Percentiles rank a stretch among this genome's conserved stretches.
phyloP scores from a whole-genome alignment of 2,113 vertebrate genomes.

The Oplegnathus fasciatus region DNA sequence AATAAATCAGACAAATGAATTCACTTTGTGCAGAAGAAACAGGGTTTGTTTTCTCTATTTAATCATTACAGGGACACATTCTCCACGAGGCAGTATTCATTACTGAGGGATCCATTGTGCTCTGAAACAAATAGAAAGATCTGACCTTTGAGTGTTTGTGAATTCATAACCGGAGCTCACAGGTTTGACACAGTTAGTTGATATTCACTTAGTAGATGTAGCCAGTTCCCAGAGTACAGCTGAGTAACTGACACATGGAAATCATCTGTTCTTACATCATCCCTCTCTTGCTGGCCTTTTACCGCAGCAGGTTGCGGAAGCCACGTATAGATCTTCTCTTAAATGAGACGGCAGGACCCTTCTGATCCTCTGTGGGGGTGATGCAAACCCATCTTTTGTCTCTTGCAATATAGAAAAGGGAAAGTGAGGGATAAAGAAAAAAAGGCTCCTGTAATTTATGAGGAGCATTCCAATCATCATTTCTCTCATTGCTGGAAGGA shows the following conservation, averaged over 20 bases:
- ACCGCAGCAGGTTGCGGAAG: constrained; percentile 42
- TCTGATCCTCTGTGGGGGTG: constrained; percentile 44
- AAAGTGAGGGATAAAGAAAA: constrained; percentile 7
- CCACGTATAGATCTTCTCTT: constrained; percentile 29
- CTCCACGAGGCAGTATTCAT: neutral
- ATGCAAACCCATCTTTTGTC: constrained; percentile 67
- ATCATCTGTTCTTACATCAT: constrained; percentile 61
- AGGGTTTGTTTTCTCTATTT: constrained; percentile 32
- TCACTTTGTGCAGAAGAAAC: constrained; percentile 8
- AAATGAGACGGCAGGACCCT: constrained; percentile 34
- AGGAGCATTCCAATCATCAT: neutral
- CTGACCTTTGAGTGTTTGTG: constrained; percentile 28
- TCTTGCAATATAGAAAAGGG: constrained; percentile 56
- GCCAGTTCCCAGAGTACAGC: constrained; percentile 22
- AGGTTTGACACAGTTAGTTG: constrained; percentile 26
- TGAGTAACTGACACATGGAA: constrained; percentile 37
- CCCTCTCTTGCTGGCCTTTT: constrained; percentile 26
- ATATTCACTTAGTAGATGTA: constrained; percentile 45
- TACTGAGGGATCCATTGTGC: neutral
- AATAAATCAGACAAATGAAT: constrained; percentile 21
- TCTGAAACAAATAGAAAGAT: neutral
- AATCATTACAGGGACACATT: constrained; percentile 24
- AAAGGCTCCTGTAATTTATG: constrained; percentile 8
- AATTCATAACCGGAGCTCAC: constrained; percentile 33
- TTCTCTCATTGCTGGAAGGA: neutral